Conservation (phyloP, 2,113 vertebrate genomes). For the Arenaria interpres region DNA sequence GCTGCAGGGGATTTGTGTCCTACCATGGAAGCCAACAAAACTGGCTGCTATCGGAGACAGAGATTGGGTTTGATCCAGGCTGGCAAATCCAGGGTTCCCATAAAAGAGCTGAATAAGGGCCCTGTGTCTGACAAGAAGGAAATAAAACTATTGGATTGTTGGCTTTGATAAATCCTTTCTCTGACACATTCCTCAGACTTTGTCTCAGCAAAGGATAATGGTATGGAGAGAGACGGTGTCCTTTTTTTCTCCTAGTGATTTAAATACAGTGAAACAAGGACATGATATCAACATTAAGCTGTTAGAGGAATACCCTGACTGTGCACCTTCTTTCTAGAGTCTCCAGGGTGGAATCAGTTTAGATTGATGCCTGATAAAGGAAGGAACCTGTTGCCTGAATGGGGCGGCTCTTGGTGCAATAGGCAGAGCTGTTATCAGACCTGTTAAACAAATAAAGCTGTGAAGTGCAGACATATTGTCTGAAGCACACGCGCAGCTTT, state of each 20-base stretch:
- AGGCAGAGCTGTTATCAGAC: conserved; percentile 57
- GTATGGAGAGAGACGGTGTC: background rate
- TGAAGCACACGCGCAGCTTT: background rate
- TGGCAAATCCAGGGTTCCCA: background rate
- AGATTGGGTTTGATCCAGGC: background rate
- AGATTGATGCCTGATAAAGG: conserved; percentile 48
- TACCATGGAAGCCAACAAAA: background rate
- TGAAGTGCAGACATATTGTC: conserved; percentile 46
- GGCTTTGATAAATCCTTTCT: conserved; percentile 56
- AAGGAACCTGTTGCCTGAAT: background rate
- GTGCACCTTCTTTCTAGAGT: background rate
- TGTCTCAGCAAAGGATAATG: conserved; percentile 39
- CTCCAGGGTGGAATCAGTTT: conserved; percentile 26
- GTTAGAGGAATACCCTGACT: conserved; percentile 28
- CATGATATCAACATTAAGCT: conserved; percentile 7
- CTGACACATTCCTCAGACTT: conserved; percentile 28
- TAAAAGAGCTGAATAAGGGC: conserved; percentile 22
- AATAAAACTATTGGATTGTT: conserved; percentile 44
- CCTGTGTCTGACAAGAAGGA: conserved; percentile 30
- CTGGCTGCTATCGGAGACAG: background rate
- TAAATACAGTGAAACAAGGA: conserved; percentile 42
- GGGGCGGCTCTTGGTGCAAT: background rate
- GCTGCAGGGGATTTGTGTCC: background rate
- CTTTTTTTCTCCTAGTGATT: background rate
- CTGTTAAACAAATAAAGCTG: conserved; percentile 58